Evolutionary conservation across 2,113 vertebrate species (phyloP).

Genomic region (Orcinus orca): DNA sequence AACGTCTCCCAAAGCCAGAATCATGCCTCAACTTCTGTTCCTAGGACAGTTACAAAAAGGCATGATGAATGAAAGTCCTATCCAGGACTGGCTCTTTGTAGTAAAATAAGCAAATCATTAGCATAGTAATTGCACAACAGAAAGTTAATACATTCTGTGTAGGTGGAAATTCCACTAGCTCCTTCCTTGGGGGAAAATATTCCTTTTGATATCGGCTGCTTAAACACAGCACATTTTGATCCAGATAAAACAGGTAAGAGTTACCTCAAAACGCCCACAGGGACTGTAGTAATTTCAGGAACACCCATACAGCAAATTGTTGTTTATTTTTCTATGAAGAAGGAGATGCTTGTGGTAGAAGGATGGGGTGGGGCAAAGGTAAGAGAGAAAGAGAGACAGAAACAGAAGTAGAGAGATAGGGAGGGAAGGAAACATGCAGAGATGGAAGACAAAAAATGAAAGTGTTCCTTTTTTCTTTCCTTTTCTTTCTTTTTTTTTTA

Average conservation of each 20-base stretch:
- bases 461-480: neutral
- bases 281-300: neutral
- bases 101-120: conserved; percentile 19
- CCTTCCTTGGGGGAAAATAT: neutral
- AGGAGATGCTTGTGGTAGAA: neutral
- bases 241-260: conserved; percentile 11
- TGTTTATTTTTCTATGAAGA: neutral
- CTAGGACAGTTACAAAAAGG: neutral
- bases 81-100: neutral
- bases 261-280: neutral
- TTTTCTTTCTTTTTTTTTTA: neutral
- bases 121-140: neutral
- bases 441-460: neutral
- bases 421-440: neutral
- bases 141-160: neutral
- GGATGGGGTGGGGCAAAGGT: too few relatives aligned
- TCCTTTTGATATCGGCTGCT: neutral
- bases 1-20: neutral
- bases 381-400: neutral
- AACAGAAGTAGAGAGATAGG: neutral
- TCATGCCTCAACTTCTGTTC: neutral
- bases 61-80: neutral
- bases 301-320: neutral
- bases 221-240: neutral
- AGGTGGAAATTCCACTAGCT: neutral